These are phyloP conservation scores for Allobates femoralis DNA, from an alignment of 2,797 vertebrate species.

Conservation along the genomic window DNA sequence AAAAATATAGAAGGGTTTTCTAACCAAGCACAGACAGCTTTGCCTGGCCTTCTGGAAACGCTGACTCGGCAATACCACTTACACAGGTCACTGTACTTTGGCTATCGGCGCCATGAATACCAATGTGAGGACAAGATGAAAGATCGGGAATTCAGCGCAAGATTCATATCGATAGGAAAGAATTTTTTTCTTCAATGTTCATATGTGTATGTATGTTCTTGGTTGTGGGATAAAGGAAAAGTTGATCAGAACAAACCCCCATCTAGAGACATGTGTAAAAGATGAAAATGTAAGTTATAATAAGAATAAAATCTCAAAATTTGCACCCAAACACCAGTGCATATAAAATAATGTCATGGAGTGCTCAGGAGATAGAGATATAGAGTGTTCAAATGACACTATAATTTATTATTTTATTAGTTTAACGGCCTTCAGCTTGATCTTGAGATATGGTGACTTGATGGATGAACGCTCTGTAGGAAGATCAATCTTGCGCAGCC, in stretches of 20 bases:
- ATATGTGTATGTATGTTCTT: not conserved
- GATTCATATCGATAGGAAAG: not conserved
- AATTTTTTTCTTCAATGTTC: not conserved
- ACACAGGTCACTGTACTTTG: slow-evolving; percentile 64
- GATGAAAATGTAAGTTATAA: not conserved
- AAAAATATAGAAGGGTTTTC: slow-evolving; percentile 39
- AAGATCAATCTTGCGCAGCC: too few relatives aligned
- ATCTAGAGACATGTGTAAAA: not conserved
- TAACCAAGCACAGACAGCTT: slow-evolving; percentile 64
- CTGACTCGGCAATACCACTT: slow-evolving; percentile 66
- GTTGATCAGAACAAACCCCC: too few relatives aligned
- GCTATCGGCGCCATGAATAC: slow-evolving; percentile 42
- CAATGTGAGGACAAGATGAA: slow-evolving; percentile 7
- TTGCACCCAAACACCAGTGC: not conserved
- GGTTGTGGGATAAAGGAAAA: too few relatives aligned
- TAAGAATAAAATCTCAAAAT: not conserved
- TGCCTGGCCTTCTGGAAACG: slow-evolving; percentile 67
- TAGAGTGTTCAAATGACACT: not conserved
- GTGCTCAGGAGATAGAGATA: not conserved
- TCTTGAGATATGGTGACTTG: too few relatives aligned
- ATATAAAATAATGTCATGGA: not conserved
- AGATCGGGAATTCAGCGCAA: not conserved
- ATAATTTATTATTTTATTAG: too few relatives aligned
- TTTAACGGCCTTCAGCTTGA: too few relatives aligned
- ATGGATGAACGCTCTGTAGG: too few relatives aligned